Evolutionary conservation across 35 echinoderm and acorn worm genomes (phyloP).

Genomic region (Chiridota heheva): DNA sequence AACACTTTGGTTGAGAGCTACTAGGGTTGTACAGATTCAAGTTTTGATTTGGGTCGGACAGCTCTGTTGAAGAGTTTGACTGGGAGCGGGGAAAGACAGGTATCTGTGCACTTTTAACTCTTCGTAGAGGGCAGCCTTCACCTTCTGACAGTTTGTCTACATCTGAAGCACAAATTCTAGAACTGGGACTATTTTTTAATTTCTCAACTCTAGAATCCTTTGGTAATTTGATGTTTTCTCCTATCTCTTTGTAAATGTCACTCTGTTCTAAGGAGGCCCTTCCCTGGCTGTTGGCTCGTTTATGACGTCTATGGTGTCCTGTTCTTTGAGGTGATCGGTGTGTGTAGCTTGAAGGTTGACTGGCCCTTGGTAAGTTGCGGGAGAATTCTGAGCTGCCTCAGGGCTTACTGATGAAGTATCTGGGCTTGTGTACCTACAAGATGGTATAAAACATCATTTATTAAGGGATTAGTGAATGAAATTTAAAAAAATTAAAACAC

Average conservation of each 20-base stretch:
- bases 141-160: constrained; percentile 45
- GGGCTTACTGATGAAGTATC: constrained; percentile 63
- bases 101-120: constrained; percentile 58
- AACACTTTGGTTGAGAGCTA: constrained; percentile 11
- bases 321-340: constrained; percentile 62
- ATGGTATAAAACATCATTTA: neutral
- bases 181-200: constrained; percentile 26
- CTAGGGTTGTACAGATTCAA: constrained; percentile 28
- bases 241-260: constrained; percentile 4
- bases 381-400: constrained; percentile 49
- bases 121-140: constrained; percentile 31
- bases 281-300: constrained; percentile 81
- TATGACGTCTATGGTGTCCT: constrained; percentile 59
- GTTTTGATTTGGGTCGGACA: constrained; percentile 52
- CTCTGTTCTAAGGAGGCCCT: constrained; percentile 52
- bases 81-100: constrained; percentile 63
- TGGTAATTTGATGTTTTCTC: constrained; percentile 16
- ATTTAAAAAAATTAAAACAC: neutral
- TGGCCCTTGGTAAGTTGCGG: constrained; percentile 47
- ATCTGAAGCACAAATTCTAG: constrained; percentile 44
- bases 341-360: constrained; percentile 47
- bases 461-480: neutral
- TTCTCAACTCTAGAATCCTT: constrained; percentile 32
- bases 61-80: constrained; percentile 53
- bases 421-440: constrained; percentile 76